These are phyloP conservation scores for Geotrypetes seraphini DNA, from an alignment of 2,797 vertebrate genomes.

Conservation along the genomic window DNA sequence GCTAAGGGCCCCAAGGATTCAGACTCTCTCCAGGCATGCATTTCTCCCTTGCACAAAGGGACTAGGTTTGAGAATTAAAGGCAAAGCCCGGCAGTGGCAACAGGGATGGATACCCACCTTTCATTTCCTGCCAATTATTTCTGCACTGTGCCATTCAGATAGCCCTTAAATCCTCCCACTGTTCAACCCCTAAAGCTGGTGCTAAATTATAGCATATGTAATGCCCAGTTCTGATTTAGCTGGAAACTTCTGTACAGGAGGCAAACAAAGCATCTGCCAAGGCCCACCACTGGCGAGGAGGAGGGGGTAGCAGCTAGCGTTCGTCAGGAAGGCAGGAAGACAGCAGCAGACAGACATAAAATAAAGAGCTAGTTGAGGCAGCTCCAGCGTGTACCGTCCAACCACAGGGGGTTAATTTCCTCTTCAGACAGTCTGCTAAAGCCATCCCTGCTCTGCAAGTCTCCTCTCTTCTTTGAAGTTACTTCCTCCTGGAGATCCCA, in stretches of 20 bases:
- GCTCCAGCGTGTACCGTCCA: no score
- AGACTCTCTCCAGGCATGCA: background rate
- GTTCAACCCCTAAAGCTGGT: background rate
- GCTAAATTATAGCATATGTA: background rate
- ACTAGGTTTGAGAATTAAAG: background rate
- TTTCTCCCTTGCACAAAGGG: no score
- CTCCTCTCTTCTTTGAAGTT: slow-evolving; percentile 2
- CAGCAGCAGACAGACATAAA: no score
- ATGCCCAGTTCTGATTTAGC: background rate
- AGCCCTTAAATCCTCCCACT: background rate
- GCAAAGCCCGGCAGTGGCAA: background rate
- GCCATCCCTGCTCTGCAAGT: slow-evolving; percentile 2
- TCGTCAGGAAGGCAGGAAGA: no score
- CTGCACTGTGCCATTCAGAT: background rate
- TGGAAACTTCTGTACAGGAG: background rate
- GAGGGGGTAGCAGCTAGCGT: no score
- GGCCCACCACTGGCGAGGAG: no score
- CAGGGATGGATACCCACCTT: background rate
- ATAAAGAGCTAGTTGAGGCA: no score
- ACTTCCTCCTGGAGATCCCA: background rate
- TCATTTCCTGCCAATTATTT: rapidly evolving
- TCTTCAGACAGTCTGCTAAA: background rate
- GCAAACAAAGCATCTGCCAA: no score
- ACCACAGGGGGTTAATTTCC: background rate
- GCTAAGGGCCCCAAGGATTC: background rate